These are phyloP conservation scores for Allacma fusca DNA, from an alignment of 2,888 invertebrate species.

Conservation along the genomic window DNA sequence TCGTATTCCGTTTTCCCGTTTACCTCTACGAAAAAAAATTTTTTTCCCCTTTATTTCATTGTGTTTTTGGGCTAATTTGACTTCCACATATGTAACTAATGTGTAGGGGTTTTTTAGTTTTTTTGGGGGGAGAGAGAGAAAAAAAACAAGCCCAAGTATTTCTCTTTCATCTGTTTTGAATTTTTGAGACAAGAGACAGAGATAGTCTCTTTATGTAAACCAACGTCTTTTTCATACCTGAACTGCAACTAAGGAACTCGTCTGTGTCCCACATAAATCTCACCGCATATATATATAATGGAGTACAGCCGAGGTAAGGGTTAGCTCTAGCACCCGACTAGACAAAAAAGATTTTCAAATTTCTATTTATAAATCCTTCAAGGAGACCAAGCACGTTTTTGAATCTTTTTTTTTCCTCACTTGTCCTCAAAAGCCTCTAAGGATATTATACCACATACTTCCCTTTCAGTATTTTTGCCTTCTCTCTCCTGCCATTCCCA, in stretches of 20 bases:
- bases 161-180: slow-evolving; percentile 8
- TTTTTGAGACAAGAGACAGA: neutral
- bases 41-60: no score
- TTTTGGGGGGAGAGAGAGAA: neutral
- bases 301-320: slow-evolving; percentile 32
- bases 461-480: neutral
- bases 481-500: neutral
- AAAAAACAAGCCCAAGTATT: neutral
- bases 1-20: neutral
- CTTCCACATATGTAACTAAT: no score
- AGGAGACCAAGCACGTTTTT: slow-evolving; percentile 19
- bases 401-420: slow-evolving; percentile 9
- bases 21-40: no score
- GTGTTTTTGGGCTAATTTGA: no score
- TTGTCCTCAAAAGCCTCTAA: slow-evolving; percentile 8
- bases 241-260: neutral
- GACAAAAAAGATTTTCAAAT: slow-evolving; percentile 9
- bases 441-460: neutral
- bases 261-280: slow-evolving; percentile 22
- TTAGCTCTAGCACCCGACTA: neutral
- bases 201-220: neutral
- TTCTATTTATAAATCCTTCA: slow-evolving; percentile 17
- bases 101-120: neutral
- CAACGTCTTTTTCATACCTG: slow-evolving; percentile 20
- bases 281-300: neutral